Conservation (phyloP, 2,113 vertebrate species). For the Peucedramus taeniatus region DNA sequence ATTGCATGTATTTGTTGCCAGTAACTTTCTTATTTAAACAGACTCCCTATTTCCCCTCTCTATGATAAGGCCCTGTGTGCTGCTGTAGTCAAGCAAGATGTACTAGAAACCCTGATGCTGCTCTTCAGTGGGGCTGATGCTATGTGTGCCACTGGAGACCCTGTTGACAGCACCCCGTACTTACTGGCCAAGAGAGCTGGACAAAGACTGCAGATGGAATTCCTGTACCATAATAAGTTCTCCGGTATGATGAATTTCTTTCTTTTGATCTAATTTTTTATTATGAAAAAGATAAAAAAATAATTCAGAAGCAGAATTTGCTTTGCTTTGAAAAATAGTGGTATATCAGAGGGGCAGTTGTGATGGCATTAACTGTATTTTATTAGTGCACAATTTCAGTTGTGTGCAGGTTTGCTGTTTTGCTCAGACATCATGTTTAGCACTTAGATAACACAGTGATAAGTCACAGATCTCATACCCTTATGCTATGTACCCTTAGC, state of each 20-base stretch:
- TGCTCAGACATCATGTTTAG: neutral
- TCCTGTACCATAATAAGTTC: conserved; percentile 93
- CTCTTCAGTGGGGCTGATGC: conserved; percentile 93
- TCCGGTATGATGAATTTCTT: conserved; percentile 74
- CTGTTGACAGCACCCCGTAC: conserved; percentile 86
- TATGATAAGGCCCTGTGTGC: conserved; percentile 83
- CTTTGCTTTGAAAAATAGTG: neutral
- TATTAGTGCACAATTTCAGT: neutral
- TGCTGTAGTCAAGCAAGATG: conserved; percentile 83
- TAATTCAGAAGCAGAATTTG: neutral
- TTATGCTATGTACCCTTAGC: too few relatives aligned
- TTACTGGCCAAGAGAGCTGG: conserved; percentile 89
- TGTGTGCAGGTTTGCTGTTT: neutral
- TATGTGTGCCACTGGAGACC: conserved; percentile 91
- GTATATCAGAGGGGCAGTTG: neutral
- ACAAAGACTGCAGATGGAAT: conserved; percentile 94
- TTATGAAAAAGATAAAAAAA: neutral
- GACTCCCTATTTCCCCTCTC: neutral
- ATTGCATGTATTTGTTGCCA: neutral
- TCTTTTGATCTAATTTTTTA: neutral
- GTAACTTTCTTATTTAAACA: neutral
- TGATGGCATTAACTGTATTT: neutral
- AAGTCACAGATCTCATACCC: neutral
- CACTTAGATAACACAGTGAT: neutral
- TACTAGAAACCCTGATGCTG: conserved; percentile 86